Percentiles rank a stretch among this genome's conserved stretches.
phyloP scores from a whole-genome alignment of 2,113 vertebrate genomes.

The Anoplopoma fimbria region DNA sequence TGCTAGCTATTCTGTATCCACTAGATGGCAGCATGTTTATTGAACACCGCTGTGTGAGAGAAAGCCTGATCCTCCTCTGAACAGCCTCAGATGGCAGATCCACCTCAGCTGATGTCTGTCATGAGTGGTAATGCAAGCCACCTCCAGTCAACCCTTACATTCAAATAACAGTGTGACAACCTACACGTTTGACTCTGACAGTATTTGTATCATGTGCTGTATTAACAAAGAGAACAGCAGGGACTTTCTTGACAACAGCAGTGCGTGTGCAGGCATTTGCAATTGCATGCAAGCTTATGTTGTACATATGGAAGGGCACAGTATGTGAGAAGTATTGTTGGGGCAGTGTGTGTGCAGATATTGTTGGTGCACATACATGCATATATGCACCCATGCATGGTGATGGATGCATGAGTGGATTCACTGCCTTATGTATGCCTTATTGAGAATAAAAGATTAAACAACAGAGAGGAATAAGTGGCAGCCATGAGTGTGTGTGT shows the following conservation, averaged over 20 bases:
- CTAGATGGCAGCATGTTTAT: constrained; percentile 73
- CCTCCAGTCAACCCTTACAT: constrained; percentile 37
- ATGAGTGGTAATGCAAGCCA: constrained; percentile 28
- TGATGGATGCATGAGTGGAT: constrained; percentile 10
- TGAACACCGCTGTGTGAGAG: not conserved
- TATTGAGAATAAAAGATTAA: not conserved
- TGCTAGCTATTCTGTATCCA: constrained; percentile 8
- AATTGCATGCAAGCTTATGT: not conserved
- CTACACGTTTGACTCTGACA: not conserved
- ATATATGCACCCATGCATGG: constrained; percentile 2
- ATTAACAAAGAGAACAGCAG: not conserved
- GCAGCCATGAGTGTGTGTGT: constrained; percentile 8
- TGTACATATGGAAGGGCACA: not conserved
- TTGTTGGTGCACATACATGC: not conserved
- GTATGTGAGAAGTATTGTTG: not conserved
- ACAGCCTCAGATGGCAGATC: constrained; percentile 47
- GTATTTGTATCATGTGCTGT: not conserved
- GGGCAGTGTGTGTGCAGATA: not conserved
- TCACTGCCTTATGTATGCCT: not conserved
- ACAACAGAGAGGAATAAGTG: not conserved
- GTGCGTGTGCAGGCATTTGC: not conserved
- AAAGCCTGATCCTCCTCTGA: constrained; percentile 19
- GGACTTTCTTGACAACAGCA: not conserved
- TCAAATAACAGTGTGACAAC: not conserved
- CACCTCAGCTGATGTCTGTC: constrained; percentile 41